Conservation (phyloP, 2,888 invertebrate species). For the Dermolepida albohirtum region DNA sequence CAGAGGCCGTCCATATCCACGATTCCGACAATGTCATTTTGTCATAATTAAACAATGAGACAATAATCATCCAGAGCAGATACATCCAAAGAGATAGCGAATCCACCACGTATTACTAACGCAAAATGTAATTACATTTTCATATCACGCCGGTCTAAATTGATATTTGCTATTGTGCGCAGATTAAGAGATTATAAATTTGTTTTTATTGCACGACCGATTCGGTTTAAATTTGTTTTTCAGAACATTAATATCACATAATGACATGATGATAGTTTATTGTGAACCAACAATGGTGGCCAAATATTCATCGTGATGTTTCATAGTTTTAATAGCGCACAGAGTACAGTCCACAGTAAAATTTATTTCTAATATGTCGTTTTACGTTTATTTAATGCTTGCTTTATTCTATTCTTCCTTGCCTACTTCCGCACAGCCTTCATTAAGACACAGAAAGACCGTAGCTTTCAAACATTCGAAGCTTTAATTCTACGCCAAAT, state of each 20-base stretch:
- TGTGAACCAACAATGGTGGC: slow-evolving; percentile 1
- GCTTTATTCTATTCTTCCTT: too few species aligned
- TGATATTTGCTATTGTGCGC: slow-evolving; percentile 6
- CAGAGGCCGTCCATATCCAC: slow-evolving; percentile 1
- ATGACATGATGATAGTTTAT: slow-evolving; percentile 5
- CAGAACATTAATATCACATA: slow-evolving; percentile 5
- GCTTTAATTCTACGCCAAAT: too few species aligned
- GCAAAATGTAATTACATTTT: slow-evolving; percentile 10
- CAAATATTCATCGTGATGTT: slow-evolving; percentile 2
- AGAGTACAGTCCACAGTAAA: too few species aligned
- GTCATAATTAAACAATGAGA: slow-evolving; percentile 16
- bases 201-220: slow-evolving; percentile 9
- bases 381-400: too few species aligned
- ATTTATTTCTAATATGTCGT: too few species aligned
- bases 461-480: too few species aligned
- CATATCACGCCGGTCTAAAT: slow-evolving; percentile 15
- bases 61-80: slow-evolving; percentile 12
- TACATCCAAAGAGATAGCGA: slow-evolving; percentile 20
- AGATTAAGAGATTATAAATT: slow-evolving; percentile 12
- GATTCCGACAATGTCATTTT: slow-evolving; percentile 9
- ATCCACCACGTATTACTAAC: slow-evolving; percentile 14
- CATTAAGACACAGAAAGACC: too few species aligned
- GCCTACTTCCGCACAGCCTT: too few species aligned
- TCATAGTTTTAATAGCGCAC: neutral
- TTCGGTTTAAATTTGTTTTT: slow-evolving; percentile 14